Percentiles rank a stretch among this genome's conserved stretches.
Evolutionary conservation across 2,888 invertebrate genomes (phyloP).

Genomic region (Urechis unicinctus): DNA sequence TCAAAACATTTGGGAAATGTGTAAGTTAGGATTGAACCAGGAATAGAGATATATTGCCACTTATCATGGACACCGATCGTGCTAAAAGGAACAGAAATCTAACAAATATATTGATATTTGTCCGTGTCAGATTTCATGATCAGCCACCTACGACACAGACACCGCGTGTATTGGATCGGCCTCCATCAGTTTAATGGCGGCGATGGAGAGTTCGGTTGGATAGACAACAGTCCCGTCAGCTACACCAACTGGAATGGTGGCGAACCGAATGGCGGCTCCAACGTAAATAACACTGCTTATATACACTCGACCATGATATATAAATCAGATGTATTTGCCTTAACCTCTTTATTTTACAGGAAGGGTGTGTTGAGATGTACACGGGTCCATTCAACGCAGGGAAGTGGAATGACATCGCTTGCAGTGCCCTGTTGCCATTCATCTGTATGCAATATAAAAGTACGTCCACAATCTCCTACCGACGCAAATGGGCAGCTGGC

Average conservation of each 20-base stretch:
- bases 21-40: conserved; percentile 12
- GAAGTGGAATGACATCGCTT: conserved; percentile 29
- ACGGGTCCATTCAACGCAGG: conserved; percentile 23
- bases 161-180: conserved; percentile 31
- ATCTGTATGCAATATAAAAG: conserved; percentile 31
- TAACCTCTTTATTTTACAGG: conserved; percentile 14
- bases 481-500: too few species aligned
- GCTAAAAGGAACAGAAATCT: too few species aligned
- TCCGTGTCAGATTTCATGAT: conserved; percentile 25
- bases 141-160: conserved; percentile 18
- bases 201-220: conserved; percentile 18
- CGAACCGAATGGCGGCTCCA: conserved; percentile 26
- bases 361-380: conserved; percentile 25
- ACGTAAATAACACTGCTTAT: conserved; percentile 1
- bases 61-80: too few species aligned
- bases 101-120: background rate
- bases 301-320: too few species aligned
- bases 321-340: background rate
- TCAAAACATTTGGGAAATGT: conserved; percentile 23
- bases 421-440: conserved; percentile 22
- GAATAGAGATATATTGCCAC: too few species aligned
- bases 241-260: conserved; percentile 32
- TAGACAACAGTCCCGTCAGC: conserved; percentile 27
- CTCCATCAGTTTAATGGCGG: conserved; percentile 14
- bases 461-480: too few species aligned